Evolutionary conservation across 1,140 invertebrate genomes (phyloP).

Genomic region (Dendroctonus ponderosae): DNA sequence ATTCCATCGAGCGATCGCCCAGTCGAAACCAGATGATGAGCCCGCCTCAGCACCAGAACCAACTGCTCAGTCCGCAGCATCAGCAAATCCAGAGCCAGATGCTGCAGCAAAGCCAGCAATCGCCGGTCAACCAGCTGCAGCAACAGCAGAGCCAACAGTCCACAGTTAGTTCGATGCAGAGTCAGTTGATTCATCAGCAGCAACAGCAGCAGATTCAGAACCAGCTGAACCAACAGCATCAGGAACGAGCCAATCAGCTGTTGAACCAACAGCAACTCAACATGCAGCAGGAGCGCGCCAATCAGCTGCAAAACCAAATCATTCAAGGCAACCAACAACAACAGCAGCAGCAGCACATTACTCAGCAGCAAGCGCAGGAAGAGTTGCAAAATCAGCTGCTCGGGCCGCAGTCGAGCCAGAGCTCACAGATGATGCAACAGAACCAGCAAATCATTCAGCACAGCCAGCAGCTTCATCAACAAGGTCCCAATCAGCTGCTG

Average conservation of each 20-base stretch:
- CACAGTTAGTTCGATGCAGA: conserved; percentile 18
- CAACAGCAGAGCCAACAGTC: conserved; percentile 40
- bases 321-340: conserved; percentile 32
- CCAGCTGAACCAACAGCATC: conserved; percentile 46
- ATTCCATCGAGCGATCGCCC: conserved; percentile 6
- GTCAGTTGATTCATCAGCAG: conserved; percentile 22
- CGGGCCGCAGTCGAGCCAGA: conserved; percentile 35
- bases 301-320: conserved; percentile 34
- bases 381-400: conserved; percentile 31
- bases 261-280: conserved; percentile 45
- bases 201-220: conserved; percentile 41
- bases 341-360: conserved; percentile 14
- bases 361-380: conserved; percentile 25
- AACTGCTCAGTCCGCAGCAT: conserved; percentile 45
- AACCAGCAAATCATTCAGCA: conserved; percentile 37
- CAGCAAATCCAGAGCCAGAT: conserved; percentile 50
- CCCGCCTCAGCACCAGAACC: conserved; percentile 42
- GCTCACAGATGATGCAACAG: conserved; percentile 14
- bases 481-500: conserved; percentile 16
- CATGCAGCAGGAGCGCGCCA: conserved; percentile 48
- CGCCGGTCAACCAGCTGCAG: conserved; percentile 38
- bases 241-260: conserved; percentile 38
- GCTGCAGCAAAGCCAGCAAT: conserved; percentile 37
- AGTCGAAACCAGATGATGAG: conserved; percentile 20
- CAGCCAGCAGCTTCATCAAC: conserved; percentile 42